phyloP scores from a whole-genome alignment of 2,113 vertebrate species.

The Melanerpes formicivorus region DNA sequence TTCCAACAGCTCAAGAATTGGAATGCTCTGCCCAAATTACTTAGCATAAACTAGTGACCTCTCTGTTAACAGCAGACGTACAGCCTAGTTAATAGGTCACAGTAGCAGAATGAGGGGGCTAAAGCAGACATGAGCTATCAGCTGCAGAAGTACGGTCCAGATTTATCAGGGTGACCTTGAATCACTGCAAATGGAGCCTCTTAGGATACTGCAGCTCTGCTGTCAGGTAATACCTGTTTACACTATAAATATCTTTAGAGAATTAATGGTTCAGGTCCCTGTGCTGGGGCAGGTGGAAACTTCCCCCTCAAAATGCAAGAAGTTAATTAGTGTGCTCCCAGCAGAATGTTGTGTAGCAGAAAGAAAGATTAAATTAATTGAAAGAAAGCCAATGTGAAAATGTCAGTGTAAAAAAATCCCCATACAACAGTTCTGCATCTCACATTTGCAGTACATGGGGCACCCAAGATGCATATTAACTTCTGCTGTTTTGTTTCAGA shows the following conservation, averaged over 20 bases:
- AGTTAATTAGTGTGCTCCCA: constrained; percentile 31
- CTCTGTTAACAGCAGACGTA: constrained; percentile 4
- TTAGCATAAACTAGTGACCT: neutral
- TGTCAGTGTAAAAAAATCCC: neutral
- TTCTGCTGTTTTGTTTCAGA: neutral
- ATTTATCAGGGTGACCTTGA: constrained; percentile 72
- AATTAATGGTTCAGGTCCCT: constrained; percentile 34
- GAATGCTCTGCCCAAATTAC: neutral
- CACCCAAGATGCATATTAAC: neutral
- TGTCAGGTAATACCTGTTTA: constrained; percentile 70
- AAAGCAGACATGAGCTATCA: constrained; percentile 30
- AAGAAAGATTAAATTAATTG: constrained; percentile 8
- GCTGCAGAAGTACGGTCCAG: constrained; percentile 57
- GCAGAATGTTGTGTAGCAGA: constrained; percentile 7
- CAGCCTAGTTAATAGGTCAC: constrained; percentile 31
- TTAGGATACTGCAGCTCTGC: constrained; percentile 67
- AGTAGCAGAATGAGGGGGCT: constrained; percentile 43
- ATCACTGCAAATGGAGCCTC: constrained; percentile 64
- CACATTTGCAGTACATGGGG: neutral
- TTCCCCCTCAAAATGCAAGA: neutral
- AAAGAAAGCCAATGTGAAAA: constrained; percentile 1
- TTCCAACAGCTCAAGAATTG: neutral
- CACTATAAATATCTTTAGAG: constrained; percentile 57
- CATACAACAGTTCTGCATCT: neutral
- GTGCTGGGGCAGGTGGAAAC: neutral